Evolutionary conservation across 2,113 vertebrate species (phyloP).

Genomic region (Phocoena phocoena): DNA sequence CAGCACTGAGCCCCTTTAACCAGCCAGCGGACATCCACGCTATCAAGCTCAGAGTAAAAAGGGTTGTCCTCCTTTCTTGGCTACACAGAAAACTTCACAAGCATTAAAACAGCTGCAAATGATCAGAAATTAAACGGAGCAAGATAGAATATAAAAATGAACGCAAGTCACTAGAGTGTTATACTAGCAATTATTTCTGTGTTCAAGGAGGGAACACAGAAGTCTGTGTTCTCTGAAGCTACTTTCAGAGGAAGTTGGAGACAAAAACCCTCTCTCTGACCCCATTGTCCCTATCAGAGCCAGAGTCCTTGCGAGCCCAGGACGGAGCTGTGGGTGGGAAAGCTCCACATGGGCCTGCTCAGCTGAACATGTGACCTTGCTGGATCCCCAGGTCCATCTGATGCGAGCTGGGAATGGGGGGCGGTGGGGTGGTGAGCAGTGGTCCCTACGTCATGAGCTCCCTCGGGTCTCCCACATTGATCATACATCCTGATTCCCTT

Average conservation of each 20-base stretch:
- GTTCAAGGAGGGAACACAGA: background rate
- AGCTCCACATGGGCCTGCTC: background rate
- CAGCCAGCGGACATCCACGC: background rate
- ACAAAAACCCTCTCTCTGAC: background rate
- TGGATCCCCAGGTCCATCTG: background rate
- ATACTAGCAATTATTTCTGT: background rate
- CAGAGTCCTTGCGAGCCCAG: background rate
- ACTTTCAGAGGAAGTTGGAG: background rate
- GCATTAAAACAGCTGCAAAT: constrained; percentile 34
- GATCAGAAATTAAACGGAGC: constrained; percentile 49
- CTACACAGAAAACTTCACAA: background rate
- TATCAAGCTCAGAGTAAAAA: background rate
- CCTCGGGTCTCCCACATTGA: background rate
- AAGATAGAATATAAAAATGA: constrained; percentile 36
- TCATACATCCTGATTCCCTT: background rate
- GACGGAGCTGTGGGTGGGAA: background rate
- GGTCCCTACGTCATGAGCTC: background rate
- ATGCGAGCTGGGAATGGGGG: too few species aligned
- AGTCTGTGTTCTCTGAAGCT: background rate
- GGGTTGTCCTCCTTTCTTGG: background rate
- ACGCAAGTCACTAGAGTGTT: background rate
- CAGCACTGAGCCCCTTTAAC: background rate
- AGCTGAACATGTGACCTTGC: background rate
- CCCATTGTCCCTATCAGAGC: background rate
- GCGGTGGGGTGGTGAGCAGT: background rate